These are phyloP conservation scores for Seriola rivoliana DNA, from an alignment of 2,113 vertebrate genomes.

Conservation along the genomic window DNA sequence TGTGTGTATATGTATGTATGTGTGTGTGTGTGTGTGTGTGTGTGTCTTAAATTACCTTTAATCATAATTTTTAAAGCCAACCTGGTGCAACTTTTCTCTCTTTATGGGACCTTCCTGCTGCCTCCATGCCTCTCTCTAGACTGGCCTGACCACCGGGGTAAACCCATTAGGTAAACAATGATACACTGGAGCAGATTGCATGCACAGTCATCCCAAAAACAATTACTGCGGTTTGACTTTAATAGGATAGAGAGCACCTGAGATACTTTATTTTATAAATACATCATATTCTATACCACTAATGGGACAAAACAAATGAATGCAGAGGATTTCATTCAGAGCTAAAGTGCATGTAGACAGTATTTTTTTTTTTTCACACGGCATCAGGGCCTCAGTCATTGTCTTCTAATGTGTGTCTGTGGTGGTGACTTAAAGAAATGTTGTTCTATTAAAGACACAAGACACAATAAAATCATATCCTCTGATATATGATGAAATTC, in stretches of 20 bases:
- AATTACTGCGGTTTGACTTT: not conserved
- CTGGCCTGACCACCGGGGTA: not conserved
- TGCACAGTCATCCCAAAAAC: not conserved
- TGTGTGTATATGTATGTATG: no score
- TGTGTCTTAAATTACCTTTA: constrained; percentile 27
- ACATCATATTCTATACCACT: not conserved
- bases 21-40: not conserved
- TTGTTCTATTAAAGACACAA: not conserved
- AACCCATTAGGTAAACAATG: not conserved
- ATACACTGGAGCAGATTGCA: not conserved
- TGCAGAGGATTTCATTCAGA: not conserved
- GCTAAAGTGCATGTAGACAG: not conserved
- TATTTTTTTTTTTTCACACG: not conserved
- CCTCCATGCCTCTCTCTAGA: constrained; percentile 27
- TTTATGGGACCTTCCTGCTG: constrained; percentile 30
- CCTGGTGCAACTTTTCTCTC: constrained; percentile 6
- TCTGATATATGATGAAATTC: not conserved
- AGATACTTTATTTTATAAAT: not conserved
- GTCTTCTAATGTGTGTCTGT: not conserved
- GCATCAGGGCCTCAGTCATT: not conserved
- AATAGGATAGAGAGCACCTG: no score
- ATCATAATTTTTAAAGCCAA: constrained; percentile 35
- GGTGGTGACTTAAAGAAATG: not conserved
- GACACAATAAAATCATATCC: not conserved
- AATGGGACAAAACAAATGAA: not conserved